Percentiles rank a stretch among this genome's conserved stretches.
Evolutionary conservation across 23 tunicate species (phyloP).

Genomic region (Diplosoma virens): DNA sequence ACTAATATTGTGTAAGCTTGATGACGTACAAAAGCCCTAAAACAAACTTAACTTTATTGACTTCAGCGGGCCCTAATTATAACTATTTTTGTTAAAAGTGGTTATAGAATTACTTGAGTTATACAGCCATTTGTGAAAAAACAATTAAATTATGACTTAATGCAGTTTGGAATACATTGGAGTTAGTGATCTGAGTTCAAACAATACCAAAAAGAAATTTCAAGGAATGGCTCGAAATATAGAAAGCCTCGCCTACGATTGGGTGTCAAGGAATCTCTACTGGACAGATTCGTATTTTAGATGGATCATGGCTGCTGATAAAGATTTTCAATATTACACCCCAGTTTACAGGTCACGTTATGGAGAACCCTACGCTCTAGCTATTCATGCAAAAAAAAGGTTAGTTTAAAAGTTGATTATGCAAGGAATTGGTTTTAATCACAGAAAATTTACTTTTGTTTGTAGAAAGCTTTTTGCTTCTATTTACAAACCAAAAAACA

Average conservation of each 20-base stretch:
- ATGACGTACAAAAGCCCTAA: too few relatives aligned
- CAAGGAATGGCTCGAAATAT: constrained; percentile 57
- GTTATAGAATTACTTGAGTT: neutral
- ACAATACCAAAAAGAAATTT: constrained; percentile 9
- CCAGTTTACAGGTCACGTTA: constrained; percentile 61
- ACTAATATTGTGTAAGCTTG: too few relatives aligned
- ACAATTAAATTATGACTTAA: neutral
- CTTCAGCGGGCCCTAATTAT: too few relatives aligned
- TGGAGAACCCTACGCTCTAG: constrained; percentile 51
- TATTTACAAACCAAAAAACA: too few relatives aligned
- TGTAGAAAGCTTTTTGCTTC: too few relatives aligned
- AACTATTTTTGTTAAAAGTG: too few relatives aligned
- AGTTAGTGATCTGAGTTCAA: constrained; percentile 19
- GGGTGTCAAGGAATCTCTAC: constrained; percentile 41
- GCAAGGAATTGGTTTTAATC: too few relatives aligned
- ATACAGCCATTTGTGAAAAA: neutral
- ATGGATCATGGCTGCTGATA: constrained; percentile 66
- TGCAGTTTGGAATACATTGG: constrained; percentile 52
- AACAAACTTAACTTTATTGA: too few relatives aligned
- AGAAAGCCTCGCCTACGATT: constrained; percentile 63
- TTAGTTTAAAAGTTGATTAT: neutral
- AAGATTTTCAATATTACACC: constrained; percentile 56
- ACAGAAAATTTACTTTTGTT: constrained; percentile 44
- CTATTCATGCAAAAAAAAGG: constrained; percentile 66
- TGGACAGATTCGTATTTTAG: constrained; percentile 57